phyloP scores from a whole-genome alignment of 2,888 invertebrate genomes.

The Electrophaes corylata region DNA sequence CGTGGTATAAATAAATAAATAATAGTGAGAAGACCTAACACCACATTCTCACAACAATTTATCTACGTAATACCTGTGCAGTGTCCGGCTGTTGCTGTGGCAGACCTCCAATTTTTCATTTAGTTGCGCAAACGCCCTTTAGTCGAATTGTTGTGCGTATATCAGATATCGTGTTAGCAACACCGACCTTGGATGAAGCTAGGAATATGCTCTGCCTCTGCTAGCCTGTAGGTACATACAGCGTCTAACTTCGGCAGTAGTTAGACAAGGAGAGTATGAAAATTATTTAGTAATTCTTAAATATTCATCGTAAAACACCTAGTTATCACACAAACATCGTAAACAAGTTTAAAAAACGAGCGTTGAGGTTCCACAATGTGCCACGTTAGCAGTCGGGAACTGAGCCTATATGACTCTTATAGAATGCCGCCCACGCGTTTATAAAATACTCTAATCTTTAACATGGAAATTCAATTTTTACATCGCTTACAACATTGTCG shows the following conservation, averaged over 20 bases:
- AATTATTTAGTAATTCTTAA: too few species aligned
- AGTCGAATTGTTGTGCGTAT: neutral
- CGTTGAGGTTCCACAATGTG: neutral
- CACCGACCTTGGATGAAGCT: too few species aligned
- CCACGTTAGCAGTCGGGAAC: neutral
- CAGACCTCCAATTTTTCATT: neutral
- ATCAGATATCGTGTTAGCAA: too few species aligned
- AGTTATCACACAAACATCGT: too few species aligned
- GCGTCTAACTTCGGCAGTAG: too few species aligned
- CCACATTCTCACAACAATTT: slow-evolving; percentile 56
- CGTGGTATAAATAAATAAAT: slow-evolving; percentile 15
- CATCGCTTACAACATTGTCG: slow-evolving; percentile 44
- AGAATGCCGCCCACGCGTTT: slow-evolving; percentile 55
- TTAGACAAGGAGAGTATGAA: too few species aligned
- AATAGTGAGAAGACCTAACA: slow-evolving; percentile 35
- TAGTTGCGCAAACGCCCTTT: neutral
- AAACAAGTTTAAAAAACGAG: neutral
- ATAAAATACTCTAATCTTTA: slow-evolving; percentile 50
- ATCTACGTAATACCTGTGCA: slow-evolving; percentile 44
- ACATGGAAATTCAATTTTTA: slow-evolving; percentile 69
- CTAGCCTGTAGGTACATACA: too few species aligned
- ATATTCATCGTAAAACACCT: too few species aligned
- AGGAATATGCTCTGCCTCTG: too few species aligned
- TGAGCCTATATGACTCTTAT: slow-evolving; percentile 46
- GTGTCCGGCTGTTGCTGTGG: slow-evolving; percentile 4